Base-by-base conservation (phyloP, 1,140 invertebrate species). In the Olivierus martensii region DNA sequence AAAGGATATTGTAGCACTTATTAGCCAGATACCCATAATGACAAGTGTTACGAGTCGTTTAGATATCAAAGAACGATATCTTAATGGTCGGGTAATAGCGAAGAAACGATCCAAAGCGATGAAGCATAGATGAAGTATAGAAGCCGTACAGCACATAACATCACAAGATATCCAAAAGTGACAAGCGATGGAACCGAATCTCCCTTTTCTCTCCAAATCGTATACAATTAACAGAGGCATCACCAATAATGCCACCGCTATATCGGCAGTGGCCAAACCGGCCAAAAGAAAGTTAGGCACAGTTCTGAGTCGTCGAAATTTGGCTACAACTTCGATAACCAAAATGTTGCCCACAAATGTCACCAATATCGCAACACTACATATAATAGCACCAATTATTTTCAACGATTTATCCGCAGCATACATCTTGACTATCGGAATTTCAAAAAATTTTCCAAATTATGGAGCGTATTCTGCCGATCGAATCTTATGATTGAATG, bases 51-150 rank as follows among this genome's bases (percentile, higher is more conserved):
- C 90, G 43, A 87, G 75, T 43, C 77, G 75, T 0, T 85, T 85
- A 2, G 87, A 89, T 49, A 87, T 75, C 66, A 86, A 87, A 6
- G 87, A 83, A 11, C 85, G 85, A 66, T 92, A 89, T 63, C 90
- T 84, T 51, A 94, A 68, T 11, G 87, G 87, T 63, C 87, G 86
- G 6, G 86, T 90, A 44, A 94, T 92, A 15, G 88, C 87, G 65
- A 84, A 84, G 67, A 61, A 60, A 17, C 87, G 72, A 67, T 92
- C 87, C 37, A 90, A 76, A 58, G 83, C 84, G 64, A 89, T 87
- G 66, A 89, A 85, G 65, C 88, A 93, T 50, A 93, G 75, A 70
- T 93, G 92, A 15, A 91, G 73, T 59, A 92, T 91, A 61, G 85
- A 90, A 37, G 88, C 87, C n/a, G 88, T 87, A 67, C 70, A 73